A percentile compares a stretch with the other conserved stretches of the same genome.
Conservation (phyloP, 2,113 vertebrate genomes). For the Gopherus flavomarginatus region DNA sequence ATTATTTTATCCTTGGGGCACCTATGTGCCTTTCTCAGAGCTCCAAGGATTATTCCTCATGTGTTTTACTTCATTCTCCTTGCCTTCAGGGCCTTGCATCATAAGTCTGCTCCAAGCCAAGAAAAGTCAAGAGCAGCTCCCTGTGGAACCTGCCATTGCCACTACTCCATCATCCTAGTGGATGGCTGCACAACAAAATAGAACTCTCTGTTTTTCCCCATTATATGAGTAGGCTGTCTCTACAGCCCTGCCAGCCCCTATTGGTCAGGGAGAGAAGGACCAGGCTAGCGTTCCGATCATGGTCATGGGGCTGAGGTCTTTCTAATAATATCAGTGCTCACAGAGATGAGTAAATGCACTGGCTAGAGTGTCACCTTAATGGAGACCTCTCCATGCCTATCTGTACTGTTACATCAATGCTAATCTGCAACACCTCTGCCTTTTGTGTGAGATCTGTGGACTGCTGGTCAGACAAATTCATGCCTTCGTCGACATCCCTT, state of each 20-base stretch:
- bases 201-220: background rate
- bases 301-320: background rate
- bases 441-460: background rate
- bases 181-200: conserved; percentile 2
- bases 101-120: background rate
- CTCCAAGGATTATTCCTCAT: background rate
- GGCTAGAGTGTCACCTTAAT: background rate
- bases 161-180: background rate
- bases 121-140: background rate
- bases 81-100: background rate
- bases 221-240: background rate
- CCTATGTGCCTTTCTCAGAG: background rate
- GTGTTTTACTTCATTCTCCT: background rate
- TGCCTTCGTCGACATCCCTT: background rate
- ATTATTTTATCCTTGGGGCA: background rate
- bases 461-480: background rate
- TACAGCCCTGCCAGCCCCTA: background rate
- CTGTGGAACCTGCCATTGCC: background rate
- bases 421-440: background rate
- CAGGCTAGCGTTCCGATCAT: background rate
- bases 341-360: background rate
- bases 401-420: background rate
- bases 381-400: background rate
- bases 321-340: background rate
- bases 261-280: background rate